These are phyloP conservation scores for Echinarachnius parma DNA, from an alignment of 53 echinoderm and acorn worm genomes.

Conservation along the genomic window DNA sequence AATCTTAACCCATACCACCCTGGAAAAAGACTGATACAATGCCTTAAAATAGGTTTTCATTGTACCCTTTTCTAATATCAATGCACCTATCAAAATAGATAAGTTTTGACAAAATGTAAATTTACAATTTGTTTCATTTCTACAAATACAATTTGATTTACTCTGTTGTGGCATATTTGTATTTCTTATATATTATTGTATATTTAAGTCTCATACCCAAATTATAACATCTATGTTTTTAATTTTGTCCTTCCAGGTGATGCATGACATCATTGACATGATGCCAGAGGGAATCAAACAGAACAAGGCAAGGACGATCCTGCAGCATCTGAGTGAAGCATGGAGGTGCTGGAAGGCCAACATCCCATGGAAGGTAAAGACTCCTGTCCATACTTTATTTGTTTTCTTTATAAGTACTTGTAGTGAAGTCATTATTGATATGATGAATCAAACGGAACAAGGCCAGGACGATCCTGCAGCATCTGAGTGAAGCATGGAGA, in stretches of 20 bases:
- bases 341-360: constrained; percentile 99
- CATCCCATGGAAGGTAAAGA: constrained; percentile 96
- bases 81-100: no score
- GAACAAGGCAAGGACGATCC: constrained; percentile 98
- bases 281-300: constrained; percentile 99
- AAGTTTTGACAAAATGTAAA: no score
- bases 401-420: neutral
- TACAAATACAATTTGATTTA: no score
- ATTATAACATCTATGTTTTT: neutral
- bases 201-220: no score
- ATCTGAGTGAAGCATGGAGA: constrained; percentile 88
- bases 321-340: constrained; percentile 98
- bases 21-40: no score
- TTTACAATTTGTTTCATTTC: no score
- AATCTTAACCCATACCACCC: no score
- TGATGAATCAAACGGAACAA: constrained; percentile 99
- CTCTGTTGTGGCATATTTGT: no score
- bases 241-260: constrained; percentile 57
- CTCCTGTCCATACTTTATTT: neutral
- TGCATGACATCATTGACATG: constrained; percentile 99
- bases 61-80: no score
- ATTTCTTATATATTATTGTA: no score
- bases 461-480: constrained; percentile 88
- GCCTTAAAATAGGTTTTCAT: no score
- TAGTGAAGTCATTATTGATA: no score